phyloP scores from a whole-genome alignment of 2,797 vertebrate species.

The Tauraco hartlaubi region DNA sequence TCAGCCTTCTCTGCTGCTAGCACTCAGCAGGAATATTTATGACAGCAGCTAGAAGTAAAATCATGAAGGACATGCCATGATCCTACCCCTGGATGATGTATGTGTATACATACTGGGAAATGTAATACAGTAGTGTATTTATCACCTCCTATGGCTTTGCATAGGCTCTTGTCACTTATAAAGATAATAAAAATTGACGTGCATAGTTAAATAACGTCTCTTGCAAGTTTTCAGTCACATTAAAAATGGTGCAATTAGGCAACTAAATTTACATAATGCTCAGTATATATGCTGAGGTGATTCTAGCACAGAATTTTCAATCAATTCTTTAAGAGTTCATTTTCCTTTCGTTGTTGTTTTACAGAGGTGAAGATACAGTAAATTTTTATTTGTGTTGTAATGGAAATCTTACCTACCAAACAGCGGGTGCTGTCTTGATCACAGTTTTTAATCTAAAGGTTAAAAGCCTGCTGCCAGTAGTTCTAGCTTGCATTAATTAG shows the following conservation, averaged over 20 bases:
- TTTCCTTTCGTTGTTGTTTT: not conserved
- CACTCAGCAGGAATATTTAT: not conserved
- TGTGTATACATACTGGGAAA: not conserved
- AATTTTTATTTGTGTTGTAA: not conserved
- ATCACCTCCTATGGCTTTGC: not conserved
- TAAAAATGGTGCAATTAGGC: slow-evolving; percentile 30
- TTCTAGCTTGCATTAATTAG: not conserved
- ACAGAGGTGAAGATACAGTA: not conserved
- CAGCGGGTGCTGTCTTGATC: not conserved
- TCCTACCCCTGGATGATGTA: not conserved
- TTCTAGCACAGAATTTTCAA: not conserved
- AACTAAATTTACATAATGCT: slow-evolving; percentile 13
- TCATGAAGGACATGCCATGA: not conserved
- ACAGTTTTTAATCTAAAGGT: not conserved
- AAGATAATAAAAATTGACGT: slow-evolving; percentile 37
- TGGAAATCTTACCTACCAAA: not conserved
- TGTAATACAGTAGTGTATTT: not conserved
- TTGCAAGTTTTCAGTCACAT: not conserved
- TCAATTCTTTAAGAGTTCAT: not conserved
- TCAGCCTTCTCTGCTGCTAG: not conserved
- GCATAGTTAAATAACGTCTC: not conserved
- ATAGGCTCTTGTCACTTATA: not conserved
- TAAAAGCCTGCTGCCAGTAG: not conserved
- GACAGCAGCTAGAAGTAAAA: not conserved
- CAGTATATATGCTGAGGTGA: not conserved